Conservation (phyloP, 2,797 vertebrate genomes). For the Sebastes hopkinsi region DNA sequence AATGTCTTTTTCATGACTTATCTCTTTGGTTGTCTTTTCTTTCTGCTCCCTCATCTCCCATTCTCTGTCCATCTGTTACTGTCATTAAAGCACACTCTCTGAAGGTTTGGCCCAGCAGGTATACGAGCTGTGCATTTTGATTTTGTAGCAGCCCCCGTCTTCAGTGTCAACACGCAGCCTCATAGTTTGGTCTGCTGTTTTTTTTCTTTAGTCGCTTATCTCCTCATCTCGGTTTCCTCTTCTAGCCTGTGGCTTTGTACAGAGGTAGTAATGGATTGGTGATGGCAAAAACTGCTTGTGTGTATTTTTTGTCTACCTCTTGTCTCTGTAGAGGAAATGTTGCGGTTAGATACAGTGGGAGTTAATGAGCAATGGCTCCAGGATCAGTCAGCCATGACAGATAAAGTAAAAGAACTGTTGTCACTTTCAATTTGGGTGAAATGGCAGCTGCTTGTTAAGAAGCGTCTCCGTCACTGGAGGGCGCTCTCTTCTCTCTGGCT, state of each 20-base stretch:
- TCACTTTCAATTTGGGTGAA: conserved; percentile 58
- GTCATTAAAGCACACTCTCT: conserved; percentile 52
- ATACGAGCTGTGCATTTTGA: conserved; percentile 53
- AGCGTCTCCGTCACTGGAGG: conserved; percentile 66
- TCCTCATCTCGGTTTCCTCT: conserved; percentile 33
- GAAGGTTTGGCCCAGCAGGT: conserved; percentile 51
- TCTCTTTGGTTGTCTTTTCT: conserved; percentile 37
- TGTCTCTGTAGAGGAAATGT: conserved; percentile 46
- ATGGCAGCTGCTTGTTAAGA: conserved; percentile 43
- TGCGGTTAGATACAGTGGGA: conserved; percentile 34
- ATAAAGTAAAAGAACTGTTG: conserved; percentile 47
- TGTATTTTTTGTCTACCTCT: conserved; percentile 26
- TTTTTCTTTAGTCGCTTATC: conserved; percentile 37
- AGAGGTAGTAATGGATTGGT: conserved; percentile 23
- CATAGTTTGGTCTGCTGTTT: conserved; percentile 28
- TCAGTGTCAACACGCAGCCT: conserved; percentile 22
- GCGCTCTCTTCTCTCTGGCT: conserved; percentile 74
- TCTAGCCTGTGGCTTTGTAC: conserved; percentile 34
- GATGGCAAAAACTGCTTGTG: conserved; percentile 22
- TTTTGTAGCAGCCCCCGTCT: conserved; percentile 41
- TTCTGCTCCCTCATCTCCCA: conserved; percentile 45
- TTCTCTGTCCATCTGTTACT: conserved; percentile 59
- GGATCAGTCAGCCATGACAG: conserved; percentile 47
- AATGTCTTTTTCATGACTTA: conserved; percentile 50
- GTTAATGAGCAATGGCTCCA: conserved; percentile 45